Conservation (phyloP, 2,888 invertebrate genomes). For the Trissonchulus latispiculum region DNA sequence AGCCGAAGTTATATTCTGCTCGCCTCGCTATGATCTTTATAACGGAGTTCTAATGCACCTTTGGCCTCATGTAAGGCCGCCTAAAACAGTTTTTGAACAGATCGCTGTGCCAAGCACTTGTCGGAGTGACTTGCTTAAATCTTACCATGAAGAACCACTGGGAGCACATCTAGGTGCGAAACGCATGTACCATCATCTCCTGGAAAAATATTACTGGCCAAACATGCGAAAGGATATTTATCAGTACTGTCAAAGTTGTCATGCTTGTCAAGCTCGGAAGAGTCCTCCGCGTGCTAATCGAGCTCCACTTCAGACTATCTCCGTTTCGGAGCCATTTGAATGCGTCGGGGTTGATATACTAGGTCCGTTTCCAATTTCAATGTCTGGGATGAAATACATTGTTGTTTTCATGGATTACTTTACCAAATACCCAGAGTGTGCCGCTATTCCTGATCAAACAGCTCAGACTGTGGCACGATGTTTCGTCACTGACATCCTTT, state of each 20-base stretch:
- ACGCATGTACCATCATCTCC: conserved; percentile 23
- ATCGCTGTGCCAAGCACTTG: conserved; percentile 3
- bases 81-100: not conserved
- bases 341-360: not conserved
- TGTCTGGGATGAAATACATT: conserved; percentile 29
- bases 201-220: conserved; percentile 28
- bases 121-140: not conserved
- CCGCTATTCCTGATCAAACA: conserved; percentile 35
- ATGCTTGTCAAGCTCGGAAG: conserved; percentile 2
- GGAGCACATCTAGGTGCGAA: conserved; percentile 29
- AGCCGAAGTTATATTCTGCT: not conserved
- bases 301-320: not conserved
- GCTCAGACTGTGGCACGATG: conserved; percentile 33
- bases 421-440: conserved; percentile 27
- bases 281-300: not conserved
- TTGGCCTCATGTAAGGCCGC: not conserved
- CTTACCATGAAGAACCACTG: conserved; percentile 21
- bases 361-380: conserved; percentile 28
- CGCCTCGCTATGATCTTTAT: not conserved
- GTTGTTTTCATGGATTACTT: conserved; percentile 28
- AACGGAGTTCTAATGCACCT: not conserved
- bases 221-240: conserved; percentile 25
- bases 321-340: not conserved
- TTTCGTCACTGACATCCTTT: conserved; percentile 25
- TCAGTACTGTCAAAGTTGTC: conserved; percentile 24